Evolutionary conservation across 1,140 invertebrate species (phyloP).

Genomic region (Ridgeia piscesae): DNA sequence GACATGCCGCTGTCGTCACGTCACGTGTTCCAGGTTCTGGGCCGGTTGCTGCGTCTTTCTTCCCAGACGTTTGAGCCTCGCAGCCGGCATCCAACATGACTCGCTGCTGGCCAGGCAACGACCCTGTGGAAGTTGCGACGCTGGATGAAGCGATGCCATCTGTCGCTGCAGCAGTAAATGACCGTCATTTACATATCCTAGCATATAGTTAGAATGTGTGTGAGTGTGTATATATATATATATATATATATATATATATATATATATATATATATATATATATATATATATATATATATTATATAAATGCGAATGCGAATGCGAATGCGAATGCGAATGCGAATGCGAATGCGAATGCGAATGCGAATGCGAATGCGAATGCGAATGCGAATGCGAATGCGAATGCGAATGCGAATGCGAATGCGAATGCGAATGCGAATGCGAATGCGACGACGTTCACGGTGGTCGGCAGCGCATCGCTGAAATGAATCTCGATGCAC

Average conservation of each 20-base stretch:
- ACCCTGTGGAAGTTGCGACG: neutral
- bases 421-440: too few relatives aligned
- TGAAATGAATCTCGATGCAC: too few relatives aligned
- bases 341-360: too few relatives aligned
- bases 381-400: too few relatives aligned
- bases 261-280: too few relatives aligned
- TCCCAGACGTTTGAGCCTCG: neutral
- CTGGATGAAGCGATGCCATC: neutral
- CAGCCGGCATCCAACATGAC: neutral
- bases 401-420: too few relatives aligned
- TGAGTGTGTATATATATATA: neutral
- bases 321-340: too few relatives aligned
- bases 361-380: too few relatives aligned
- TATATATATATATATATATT: too few relatives aligned
- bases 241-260: neutral
- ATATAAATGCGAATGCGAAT: too few relatives aligned
- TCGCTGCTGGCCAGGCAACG: neutral
- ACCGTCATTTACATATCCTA: neutral
- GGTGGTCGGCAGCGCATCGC: too few relatives aligned
- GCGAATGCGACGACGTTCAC: too few relatives aligned
- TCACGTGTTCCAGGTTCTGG: neutral
- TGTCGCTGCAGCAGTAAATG: neutral
- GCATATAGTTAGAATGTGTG: neutral
- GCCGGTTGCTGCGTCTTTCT: neutral
- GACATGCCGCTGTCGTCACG: neutral